A percentile compares a stretch with the other conserved stretches of the same genome.
Evolutionary conservation across 2,113 vertebrate species (phyloP).

Genomic region (Paramormyrops kingsleyae): DNA sequence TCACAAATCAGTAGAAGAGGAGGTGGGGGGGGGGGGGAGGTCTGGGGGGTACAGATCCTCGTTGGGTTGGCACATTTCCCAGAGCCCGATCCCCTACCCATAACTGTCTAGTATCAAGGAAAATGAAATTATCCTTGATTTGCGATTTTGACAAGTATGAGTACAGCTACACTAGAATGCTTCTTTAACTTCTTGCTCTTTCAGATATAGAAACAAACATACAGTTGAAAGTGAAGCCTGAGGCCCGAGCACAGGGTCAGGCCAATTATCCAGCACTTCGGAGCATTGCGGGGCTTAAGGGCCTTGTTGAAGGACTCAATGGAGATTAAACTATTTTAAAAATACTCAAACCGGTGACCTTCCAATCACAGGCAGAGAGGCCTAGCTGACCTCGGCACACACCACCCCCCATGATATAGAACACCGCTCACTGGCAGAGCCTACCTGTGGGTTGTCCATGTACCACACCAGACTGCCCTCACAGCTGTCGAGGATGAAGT

Average conservation of each 20-base stretch:
- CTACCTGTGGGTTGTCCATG: conserved; percentile 98
- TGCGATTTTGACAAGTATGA: neutral
- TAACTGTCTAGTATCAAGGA: neutral
- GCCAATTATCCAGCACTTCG: neutral
- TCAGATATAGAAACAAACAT: neutral
- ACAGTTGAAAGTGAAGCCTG: neutral
- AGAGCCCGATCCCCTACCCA: neutral
- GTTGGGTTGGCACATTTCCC: neutral
- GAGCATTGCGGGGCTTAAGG: neutral
- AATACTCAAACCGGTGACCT: neutral
- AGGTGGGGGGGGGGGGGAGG: neutral
- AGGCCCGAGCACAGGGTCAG: neutral
- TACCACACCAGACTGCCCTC: conserved; percentile 93
- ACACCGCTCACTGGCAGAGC: neutral
- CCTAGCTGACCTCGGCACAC: neutral
- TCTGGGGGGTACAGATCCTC: neutral
- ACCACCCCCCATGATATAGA: neutral
- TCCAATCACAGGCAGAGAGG: neutral
- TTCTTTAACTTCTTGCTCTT: neutral
- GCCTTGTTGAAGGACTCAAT: neutral
- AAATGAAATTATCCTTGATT: neutral
- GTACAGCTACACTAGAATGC: neutral
- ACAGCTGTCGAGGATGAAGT: conserved; percentile 92
- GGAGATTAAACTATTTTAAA: neutral
- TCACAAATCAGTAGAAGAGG: neutral